Percentiles rank a stretch among this genome's conserved stretches.
These are phyloP conservation scores for Leptopilina drosophilae DNA, from an alignment of 2,888 invertebrate genomes.

Conservation along the genomic window DNA sequence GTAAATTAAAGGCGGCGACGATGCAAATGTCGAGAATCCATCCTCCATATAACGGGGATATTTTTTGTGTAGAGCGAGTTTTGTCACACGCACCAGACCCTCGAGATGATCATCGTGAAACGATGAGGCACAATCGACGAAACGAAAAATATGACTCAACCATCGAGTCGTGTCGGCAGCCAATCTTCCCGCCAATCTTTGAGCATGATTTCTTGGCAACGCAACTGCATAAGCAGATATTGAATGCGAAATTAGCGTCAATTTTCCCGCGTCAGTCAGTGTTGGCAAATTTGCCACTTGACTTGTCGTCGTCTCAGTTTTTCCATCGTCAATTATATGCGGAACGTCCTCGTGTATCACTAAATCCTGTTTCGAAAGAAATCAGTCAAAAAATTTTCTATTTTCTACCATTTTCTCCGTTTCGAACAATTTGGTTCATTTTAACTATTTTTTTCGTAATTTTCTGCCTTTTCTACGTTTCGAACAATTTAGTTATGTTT, in stretches of 20 bases:
- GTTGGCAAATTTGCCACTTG: constrained; percentile 73
- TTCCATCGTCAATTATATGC: constrained; percentile 78
- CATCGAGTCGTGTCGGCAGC: constrained; percentile 92
- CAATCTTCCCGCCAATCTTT: constrained; percentile 88
- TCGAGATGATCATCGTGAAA: constrained; percentile 94
- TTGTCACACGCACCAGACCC: constrained; percentile 89
- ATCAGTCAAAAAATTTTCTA: neutral
- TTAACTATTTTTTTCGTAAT: no score
- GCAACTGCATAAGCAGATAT: constrained; percentile 92
- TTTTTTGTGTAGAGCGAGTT: constrained; percentile 87
- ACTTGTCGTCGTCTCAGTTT: constrained; percentile 76
- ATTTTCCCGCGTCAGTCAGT: constrained; percentile 76
- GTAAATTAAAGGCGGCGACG: constrained; percentile 91
- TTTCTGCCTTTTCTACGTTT: no score
- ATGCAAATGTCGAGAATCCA: constrained; percentile 87
- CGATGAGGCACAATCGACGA: constrained; percentile 89
- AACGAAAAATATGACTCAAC: constrained; percentile 89
- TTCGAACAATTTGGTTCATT: no score
- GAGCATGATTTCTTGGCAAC: constrained; percentile 87
- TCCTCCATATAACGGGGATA: constrained; percentile 89
- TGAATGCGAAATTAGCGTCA: constrained; percentile 91
- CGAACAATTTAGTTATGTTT: no score
- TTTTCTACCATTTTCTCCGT: no score
- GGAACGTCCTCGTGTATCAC: constrained; percentile 74
- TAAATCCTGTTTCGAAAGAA: constrained; percentile 67